A percentile compares a stretch with the other conserved stretches of the same genome.
These are phyloP conservation scores for Aldabrachelys gigantea DNA, from an alignment of 2,113 vertebrate genomes.

Conservation along the genomic window DNA sequence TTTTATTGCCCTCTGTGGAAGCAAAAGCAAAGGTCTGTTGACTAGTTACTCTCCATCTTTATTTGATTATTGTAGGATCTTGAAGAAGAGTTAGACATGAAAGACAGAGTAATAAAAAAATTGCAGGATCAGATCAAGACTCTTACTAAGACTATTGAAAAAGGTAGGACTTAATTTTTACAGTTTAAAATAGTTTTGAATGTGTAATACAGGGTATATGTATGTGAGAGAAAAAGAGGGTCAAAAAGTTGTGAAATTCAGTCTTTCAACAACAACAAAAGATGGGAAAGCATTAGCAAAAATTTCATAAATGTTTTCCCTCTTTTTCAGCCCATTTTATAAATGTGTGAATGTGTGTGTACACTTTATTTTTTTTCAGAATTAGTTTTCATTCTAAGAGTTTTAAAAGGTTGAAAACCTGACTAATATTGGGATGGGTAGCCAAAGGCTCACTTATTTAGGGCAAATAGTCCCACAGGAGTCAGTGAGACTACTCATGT, in stretches of 20 bases:
- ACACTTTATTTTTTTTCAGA: neutral
- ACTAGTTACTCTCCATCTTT: neutral
- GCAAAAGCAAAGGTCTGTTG: neutral
- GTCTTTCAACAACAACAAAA: neutral
- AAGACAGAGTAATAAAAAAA: constrained; percentile 91
- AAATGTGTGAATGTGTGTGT: fast-evolving
- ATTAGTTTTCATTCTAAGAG: neutral
- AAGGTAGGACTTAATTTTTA: constrained; percentile 73
- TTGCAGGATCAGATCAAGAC: constrained; percentile 90
- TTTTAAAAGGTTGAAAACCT: neutral
- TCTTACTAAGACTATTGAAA: constrained; percentile 85
- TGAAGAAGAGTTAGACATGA: constrained; percentile 92
- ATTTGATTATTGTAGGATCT: constrained; percentile 84
- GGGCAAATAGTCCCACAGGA: neutral
- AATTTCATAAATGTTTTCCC: neutral
- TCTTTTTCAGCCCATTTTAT: neutral
- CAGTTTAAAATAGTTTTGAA: neutral
- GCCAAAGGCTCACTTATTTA: neutral
- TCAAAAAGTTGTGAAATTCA: neutral
- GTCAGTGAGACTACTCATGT: neutral
- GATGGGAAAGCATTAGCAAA: neutral
- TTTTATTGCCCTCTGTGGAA: neutral
- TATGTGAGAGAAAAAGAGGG: neutral
- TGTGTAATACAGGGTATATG: neutral
- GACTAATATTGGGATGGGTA: neutral